Evolutionary conservation across 2,113 vertebrate genomes (phyloP).

Genomic region (Atractosteus spatula): DNA sequence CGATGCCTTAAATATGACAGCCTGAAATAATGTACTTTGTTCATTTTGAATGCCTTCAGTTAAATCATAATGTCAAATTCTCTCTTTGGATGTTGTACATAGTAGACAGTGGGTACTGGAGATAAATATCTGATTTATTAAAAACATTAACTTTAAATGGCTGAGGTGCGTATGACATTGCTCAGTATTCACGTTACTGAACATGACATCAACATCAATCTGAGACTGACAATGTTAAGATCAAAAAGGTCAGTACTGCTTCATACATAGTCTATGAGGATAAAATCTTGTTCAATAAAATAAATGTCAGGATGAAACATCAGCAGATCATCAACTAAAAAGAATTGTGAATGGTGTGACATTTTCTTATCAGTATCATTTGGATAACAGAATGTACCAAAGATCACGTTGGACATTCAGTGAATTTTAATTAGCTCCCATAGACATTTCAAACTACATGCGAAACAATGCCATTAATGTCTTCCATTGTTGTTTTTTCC

Average conservation of each 20-base stretch:
- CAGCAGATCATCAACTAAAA: no score
- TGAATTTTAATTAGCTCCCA: neutral
- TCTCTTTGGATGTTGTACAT: constrained; percentile 26
- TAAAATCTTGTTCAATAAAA: constrained; percentile 25
- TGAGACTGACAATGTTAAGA: constrained; percentile 21
- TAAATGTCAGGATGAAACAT: constrained; percentile 26
- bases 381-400: neutral
- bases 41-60: neutral
- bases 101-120: constrained; percentile 23
- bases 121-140: constrained; percentile 28
- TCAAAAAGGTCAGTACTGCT: constrained; percentile 41
- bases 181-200: constrained; percentile 3
- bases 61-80: constrained; percentile 54
- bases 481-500: neutral
- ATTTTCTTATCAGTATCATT: neutral
- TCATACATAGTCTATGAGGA: constrained; percentile 34
- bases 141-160: neutral
- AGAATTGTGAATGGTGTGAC: neutral
- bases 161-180: neutral
- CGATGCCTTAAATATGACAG: no score
- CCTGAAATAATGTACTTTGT: no score
- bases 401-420: neutral
- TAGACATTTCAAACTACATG: no score
- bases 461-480: neutral
- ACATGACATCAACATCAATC: constrained; percentile 24